These are phyloP conservation scores for Oceanodroma tethys DNA, from an alignment of 2,113 vertebrate genomes.

Conservation along the genomic window DNA sequence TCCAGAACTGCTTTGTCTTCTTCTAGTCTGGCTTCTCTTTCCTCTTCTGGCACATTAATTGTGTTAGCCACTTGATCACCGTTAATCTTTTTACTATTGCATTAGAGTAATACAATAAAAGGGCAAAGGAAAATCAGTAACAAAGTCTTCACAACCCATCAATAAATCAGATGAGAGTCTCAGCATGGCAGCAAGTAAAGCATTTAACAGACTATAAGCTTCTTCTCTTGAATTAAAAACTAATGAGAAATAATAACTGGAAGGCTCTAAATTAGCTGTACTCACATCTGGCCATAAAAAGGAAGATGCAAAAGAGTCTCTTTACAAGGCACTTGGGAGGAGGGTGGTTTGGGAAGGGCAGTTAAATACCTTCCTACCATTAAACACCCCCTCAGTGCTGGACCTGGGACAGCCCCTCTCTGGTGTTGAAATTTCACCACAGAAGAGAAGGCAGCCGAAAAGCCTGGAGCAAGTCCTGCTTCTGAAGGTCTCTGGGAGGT, in stretches of 20 bases:
- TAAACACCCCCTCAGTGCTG: neutral
- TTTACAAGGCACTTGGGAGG: neutral
- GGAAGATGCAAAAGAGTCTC: neutral
- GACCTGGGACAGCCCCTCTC: neutral
- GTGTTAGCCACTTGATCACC: neutral
- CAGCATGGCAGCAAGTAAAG: neutral
- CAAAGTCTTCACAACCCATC: neutral
- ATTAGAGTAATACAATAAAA: neutral
- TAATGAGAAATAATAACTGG: conserved; percentile 4
- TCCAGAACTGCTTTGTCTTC: neutral
- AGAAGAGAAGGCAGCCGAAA: neutral
- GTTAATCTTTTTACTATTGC: neutral
- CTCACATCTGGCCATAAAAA: neutral
- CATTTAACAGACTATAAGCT: neutral
- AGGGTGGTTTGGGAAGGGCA: neutral
- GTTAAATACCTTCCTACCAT: neutral
- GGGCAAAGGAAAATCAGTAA: conserved; percentile 8
- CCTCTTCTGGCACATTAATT: neutral
- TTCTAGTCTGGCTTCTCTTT: neutral
- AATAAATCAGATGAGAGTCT: neutral
- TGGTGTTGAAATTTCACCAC: neutral
- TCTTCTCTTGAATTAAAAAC: conserved; percentile 2
- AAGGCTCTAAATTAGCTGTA: neutral
- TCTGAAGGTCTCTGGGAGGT: neutral
- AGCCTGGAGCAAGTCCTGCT: neutral